Conservation (phyloP, 2,888 invertebrate species). For the Strigamia transsilvanica region DNA sequence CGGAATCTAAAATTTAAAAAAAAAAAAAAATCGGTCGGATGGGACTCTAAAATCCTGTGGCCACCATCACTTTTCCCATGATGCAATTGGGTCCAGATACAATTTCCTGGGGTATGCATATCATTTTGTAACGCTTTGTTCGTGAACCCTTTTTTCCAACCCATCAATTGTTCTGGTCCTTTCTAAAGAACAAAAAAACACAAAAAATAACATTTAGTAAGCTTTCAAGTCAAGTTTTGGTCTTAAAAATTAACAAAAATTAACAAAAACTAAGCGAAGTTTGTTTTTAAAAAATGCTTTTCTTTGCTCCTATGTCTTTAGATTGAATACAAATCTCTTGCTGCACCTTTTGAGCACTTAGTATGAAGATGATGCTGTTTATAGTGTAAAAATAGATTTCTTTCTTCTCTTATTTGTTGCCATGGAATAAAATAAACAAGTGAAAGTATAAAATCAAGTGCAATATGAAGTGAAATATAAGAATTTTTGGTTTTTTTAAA, state of each 20-base stretch:
- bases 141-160: background rate
- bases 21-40: slow-evolving; percentile 5
- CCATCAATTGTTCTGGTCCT: slow-evolving; percentile 35
- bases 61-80: slow-evolving; percentile 50
- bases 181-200: background rate
- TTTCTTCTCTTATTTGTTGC: background rate
- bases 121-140: slow-evolving; percentile 24
- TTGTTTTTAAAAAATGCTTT: no score
- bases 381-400: slow-evolving; percentile 1
- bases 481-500: no score
- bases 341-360: slow-evolving; percentile 35
- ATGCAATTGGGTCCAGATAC: slow-evolving; percentile 49
- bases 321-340: slow-evolving; percentile 19
- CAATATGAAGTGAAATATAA: no score
- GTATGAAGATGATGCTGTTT: background rate
- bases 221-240: slow-evolving; percentile 33
- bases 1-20: slow-evolving; percentile 1
- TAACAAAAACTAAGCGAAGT: no score
- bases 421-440: background rate
- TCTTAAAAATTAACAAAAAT: no score
- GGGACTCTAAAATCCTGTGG: background rate
- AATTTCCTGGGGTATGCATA: slow-evolving; percentile 42
- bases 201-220: slow-evolving; percentile 32
- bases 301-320: no score
- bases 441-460: slow-evolving; percentile 9